These are phyloP conservation scores for Chelonoidis abingdonii DNA, from an alignment of 2,113 vertebrate species.

Conservation along the genomic window DNA sequence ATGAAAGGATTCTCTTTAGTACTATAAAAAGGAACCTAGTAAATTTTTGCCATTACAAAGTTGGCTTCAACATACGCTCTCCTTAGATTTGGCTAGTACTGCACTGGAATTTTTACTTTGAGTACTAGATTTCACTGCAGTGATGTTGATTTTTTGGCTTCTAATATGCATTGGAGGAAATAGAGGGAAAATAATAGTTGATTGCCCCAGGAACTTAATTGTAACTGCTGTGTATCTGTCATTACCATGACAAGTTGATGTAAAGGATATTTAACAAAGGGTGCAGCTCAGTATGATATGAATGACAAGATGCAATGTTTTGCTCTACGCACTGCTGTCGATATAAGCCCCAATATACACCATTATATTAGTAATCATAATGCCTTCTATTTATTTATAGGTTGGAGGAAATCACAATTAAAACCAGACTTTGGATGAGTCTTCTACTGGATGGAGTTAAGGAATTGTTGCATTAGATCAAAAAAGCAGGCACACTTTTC, in stretches of 20 bases:
- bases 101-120: neutral
- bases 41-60: neutral
- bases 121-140: neutral
- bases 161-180: neutral
- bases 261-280: neutral
- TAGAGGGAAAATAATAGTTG: neutral
- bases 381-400: fast-evolving
- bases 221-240: neutral
- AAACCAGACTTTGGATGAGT: fast-evolving
- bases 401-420: neutral
- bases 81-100: neutral
- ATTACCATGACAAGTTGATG: fast-evolving
- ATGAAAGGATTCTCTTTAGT: neutral
- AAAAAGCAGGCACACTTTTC: neutral
- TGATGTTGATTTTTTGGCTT: neutral
- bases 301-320: slow-evolving; percentile 13
- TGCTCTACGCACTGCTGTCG: fast-evolving
- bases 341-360: neutral
- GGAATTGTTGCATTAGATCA: neutral
- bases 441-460: neutral
- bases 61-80: neutral
- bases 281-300: neutral
- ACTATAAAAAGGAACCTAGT: neutral
- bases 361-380: neutral
- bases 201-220: neutral